phyloP scores from a whole-genome alignment of 2,888 invertebrate species.

The Biston stratarius region DNA sequence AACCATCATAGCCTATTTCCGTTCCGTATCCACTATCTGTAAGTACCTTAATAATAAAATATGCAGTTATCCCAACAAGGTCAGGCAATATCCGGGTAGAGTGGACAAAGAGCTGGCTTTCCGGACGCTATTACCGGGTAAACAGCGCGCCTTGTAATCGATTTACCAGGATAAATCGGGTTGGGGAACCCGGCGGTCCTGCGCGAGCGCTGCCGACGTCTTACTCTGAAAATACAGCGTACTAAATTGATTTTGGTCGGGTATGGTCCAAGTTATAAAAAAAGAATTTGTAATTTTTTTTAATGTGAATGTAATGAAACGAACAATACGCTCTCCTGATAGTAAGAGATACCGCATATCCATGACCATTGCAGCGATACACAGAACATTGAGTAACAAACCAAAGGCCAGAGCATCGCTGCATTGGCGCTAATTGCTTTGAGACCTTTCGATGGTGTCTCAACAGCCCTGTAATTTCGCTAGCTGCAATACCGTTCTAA shows the following conservation, averaged over 20 bases:
- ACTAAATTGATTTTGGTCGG: conserved; percentile 22
- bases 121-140: conserved; percentile 30
- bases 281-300: background rate
- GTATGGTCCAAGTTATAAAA: conserved; percentile 13
- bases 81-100: conserved; percentile 28
- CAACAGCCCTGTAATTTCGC: too few species aligned
- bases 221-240: background rate
- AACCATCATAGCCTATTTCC: conserved; percentile 22
- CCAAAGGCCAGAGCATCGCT: too few species aligned
- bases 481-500: too few species aligned
- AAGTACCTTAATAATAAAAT: conserved; percentile 14
- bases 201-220: conserved; percentile 21
- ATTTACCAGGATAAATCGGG: conserved; percentile 20
- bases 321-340: too few species aligned
- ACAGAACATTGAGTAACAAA: too few species aligned
- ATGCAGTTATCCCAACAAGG: conserved; percentile 19
- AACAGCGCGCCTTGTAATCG: conserved; percentile 28
- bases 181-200: background rate
- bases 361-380: too few species aligned
- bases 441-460: too few species aligned
- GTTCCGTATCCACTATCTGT: conserved; percentile 7
- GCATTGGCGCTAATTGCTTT: too few species aligned
- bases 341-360: too few species aligned
- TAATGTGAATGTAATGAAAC: background rate
- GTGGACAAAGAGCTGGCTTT: conserved; percentile 18